Evolutionary conservation across 2,888 invertebrate genomes (phyloP), one percentile per base, ranked within the genome.

Genomic region (Eupithecia subumbrata): DNA sequence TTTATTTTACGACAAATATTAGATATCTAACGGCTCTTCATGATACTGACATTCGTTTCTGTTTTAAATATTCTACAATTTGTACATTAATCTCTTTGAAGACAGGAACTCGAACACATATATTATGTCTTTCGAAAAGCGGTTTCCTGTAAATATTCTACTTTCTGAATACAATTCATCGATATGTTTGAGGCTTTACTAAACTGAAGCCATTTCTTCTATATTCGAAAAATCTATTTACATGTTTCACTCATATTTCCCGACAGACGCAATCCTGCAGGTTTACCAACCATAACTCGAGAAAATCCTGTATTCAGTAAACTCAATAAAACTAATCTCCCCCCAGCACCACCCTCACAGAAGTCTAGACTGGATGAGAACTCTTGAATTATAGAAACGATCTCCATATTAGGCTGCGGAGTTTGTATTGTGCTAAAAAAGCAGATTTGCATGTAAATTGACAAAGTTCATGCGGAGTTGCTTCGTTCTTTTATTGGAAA

Each of bases 341-440:
- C 43, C 64, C n/a, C n/a, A 5, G n/a, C 34, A 3, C n/a, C 66
- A 4, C n/a, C 66, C 63, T n/a, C 5, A 60, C 37, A 34, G 60
- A 68, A 25, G 75, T 75, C 72, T 75, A 75, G 69, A 69, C 75
- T 70, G 71, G 74, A 66, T 34, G 34, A 40, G 56, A 66, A 74
- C 74, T 45, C 63, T 69, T 63, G 16, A 69, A 63, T 40, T 56
- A 70, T 56, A 70, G 56, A 73, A 48, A 73, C 69, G 48, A 64
- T 48, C 63, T 63, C 4, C 22, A 48, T 68, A 56, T 72, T 22
- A 16, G 37, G n/a, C 70, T 40, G 40, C 63, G 43, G 43, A n/a
- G 22, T 40, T 60, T 71, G 67, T 56, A 68, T 75, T 68, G 68
- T 16, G 66, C 14, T 43, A 43, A 63, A 71, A 71, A 63, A 71